Evolutionary conservation across 2,888 invertebrate species (phyloP), one percentile per base, ranked within the genome.

Genomic region (Sphaeridia pumilis): DNA sequence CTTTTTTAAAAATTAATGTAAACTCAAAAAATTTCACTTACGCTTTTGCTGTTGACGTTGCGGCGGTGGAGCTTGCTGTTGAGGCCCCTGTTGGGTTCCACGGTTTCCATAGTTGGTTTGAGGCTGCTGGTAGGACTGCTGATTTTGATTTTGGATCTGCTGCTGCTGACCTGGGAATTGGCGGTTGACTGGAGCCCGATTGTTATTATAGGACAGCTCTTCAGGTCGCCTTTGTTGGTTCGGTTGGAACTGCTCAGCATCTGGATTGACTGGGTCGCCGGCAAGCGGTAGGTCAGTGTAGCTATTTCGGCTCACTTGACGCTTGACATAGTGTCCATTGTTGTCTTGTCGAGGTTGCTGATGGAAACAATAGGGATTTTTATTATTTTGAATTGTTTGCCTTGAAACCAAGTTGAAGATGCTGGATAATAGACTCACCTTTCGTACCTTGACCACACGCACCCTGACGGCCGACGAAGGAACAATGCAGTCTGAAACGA

Each of bases 281-380:
- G 51, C 4, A 20, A 60, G 36, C 2, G 62, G 61, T 22, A 63
- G 56, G 31, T 64, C 64, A 2, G 64, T 63, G 51, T 60, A 64
- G 20, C 59, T 59, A 31, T 57, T 45, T 4, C 43, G n/a, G 5
- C 45, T 21, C 2, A 27, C 51, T 44, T 51, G 51, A n/a, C 51
- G 25, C 27, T 51, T 51, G 20, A 46, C 46, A 46, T 51, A 51
- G 27, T 51, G 51, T 14, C 24, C 26, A 24, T 51, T 44, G n/a
- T n/a, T n/a, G n/a, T n/a, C n/a, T n/a, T n/a, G n/a, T n/a, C n/a
- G n/a, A n/a, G n/a, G n/a, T n/a, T n/a, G n/a, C n/a, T n/a, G n/a
- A n/a, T n/a, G n/a, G n/a, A n/a, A n/a, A n/a, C n/a, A n/a, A n/a
- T n/a, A n/a, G n/a, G n/a, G n/a, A n/a, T n/a, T n/a, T n/a, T n/a